Conservation (phyloP, 2,797 vertebrate species). For the Acridotheres tristis region DNA sequence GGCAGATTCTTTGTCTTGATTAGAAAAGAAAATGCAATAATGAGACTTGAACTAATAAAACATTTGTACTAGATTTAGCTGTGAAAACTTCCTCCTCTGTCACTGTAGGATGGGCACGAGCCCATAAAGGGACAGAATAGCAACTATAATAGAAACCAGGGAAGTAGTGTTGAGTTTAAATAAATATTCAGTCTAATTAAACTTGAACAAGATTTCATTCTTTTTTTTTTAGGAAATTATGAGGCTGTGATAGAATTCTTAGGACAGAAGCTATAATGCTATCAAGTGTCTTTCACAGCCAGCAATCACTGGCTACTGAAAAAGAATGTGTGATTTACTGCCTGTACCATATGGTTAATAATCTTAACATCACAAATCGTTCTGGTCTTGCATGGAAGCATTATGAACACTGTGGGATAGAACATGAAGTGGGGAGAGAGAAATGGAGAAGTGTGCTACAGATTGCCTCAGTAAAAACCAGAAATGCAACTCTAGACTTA, state of each 20-base stretch:
- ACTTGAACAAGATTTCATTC: not conserved
- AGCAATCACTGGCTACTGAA: not conserved
- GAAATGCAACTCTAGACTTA: not conserved
- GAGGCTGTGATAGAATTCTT: not conserved
- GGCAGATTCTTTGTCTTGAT: not conserved
- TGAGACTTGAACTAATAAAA: not conserved
- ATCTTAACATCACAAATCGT: not conserved
- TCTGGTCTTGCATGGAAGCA: not conserved
- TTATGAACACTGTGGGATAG: not conserved
- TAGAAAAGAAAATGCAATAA: constrained; percentile 4
- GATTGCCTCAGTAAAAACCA: not conserved
- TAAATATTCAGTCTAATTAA: not conserved
- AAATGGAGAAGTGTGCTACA: not conserved
- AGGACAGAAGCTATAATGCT: not conserved
- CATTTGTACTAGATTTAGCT: not conserved
- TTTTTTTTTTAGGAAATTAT: not conserved
- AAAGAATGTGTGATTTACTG: not conserved
- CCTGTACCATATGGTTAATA: not conserved
- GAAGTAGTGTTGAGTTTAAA: not conserved
- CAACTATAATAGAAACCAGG: not conserved
- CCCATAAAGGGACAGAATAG: not conserved
- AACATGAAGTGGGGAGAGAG: not conserved
- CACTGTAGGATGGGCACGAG: not conserved
- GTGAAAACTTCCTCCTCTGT: not conserved
- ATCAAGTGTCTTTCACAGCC: not conserved